Percentiles rank a stretch among this genome's conserved stretches.
These are phyloP conservation scores for Fringilla coelebs DNA, from an alignment of 2,797 vertebrate genomes.

Conservation along the genomic window DNA sequence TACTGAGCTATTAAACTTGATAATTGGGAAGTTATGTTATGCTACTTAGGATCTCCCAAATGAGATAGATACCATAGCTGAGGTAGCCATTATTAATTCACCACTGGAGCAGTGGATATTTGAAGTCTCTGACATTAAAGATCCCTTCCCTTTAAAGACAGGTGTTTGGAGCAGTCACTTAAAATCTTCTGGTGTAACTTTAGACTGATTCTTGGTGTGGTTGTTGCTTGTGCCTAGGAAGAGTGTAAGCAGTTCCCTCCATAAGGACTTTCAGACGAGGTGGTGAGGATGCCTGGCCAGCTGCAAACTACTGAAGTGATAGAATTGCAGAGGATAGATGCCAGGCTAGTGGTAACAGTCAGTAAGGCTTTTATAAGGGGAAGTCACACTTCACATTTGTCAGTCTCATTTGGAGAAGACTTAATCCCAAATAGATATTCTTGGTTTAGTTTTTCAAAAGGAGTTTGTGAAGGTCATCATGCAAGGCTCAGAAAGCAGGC, in stretches of 20 bases:
- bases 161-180: neutral
- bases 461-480: neutral
- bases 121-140: neutral
- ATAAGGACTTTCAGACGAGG: accelerated
- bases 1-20: neutral
- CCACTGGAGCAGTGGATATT: neutral
- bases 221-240: neutral
- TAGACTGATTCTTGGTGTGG: neutral
- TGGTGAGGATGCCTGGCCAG: neutral
- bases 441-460: neutral
- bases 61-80: neutral
- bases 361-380: neutral
- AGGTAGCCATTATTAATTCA: neutral
- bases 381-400: neutral
- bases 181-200: neutral
- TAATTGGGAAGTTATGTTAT: neutral
- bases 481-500: neutral
- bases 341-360: neutral
- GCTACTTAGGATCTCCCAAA: neutral
- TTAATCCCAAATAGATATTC: neutral
- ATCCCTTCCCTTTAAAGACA: neutral
- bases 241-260: neutral
- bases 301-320: neutral
- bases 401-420: neutral
- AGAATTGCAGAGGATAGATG: neutral